Evolutionary conservation across 2,888 invertebrate species (phyloP), one percentile per base, ranked within the genome.

Genomic region (Camponotus fellah): DNA sequence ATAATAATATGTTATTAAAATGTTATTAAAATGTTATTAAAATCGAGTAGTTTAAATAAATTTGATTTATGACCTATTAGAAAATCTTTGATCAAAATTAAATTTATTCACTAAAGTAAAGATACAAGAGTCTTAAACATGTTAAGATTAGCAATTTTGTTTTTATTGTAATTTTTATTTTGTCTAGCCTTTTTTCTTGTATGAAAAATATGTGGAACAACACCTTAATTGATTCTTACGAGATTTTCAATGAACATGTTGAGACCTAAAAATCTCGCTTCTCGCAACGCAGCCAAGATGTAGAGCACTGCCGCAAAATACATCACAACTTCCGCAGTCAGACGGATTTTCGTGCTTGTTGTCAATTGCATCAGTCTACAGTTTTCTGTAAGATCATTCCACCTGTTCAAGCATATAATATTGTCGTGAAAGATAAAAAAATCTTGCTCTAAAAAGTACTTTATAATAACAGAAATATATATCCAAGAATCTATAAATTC

Each of bases 211-310:
- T 49, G 10, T 46, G 17, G 17, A 49, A 8, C 56, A 17, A 21
- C 12, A 10, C 69, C 3, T 43, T 14, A 64, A 83, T 32, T 65
- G 21, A 56, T 2, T n/a, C 96, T 96, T 95, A 99, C 99, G 95
- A 99, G 95, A 95, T 99, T 99, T 94, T 99, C 98, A 87, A 99
- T 97, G 94, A 99, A 99, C 97, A 99, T 98, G 92, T 98, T 97
- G 85, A 97, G 96, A 0, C 99, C 99, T 43, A 99, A 96, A 95
- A 99, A 99, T 88, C 97, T 96, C 0, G 98, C 98, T 95, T 99
- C 99, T 10, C 98, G 95, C 72, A 98, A 94, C 0, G 99, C 98
- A 0, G 98, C 97, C 1, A 97, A 95, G 46, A 99, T 96, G 94
- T 99, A 99, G 0, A 97, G 95, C 72, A 98, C 95, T 0, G 99